Base-by-base conservation (phyloP, 1,140 invertebrate species). In the Drosophila lacertosa region DNA sequence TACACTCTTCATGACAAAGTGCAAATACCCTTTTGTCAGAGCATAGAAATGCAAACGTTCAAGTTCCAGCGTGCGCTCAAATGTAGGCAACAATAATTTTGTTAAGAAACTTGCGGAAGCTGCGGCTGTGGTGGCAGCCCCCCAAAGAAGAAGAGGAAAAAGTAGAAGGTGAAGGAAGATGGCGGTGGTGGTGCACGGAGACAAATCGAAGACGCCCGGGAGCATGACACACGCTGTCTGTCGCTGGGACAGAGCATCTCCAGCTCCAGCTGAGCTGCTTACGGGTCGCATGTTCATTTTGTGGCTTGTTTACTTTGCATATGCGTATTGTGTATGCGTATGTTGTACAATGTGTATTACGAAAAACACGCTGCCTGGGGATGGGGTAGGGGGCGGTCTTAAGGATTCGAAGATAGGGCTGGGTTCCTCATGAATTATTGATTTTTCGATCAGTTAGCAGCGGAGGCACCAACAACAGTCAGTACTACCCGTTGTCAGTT, bases 281-380 rank as follows among this genome's bases (percentile, higher is more conserved):
- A 57, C 29, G 47, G 53, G 50, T 45, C 22, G 54, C 77, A 74
- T 88, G 82, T 86, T 84, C 81, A 81, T 84, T 79, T 77, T 86
- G 81, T 63, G 81, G 81, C 82, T 81, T 88, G 65, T 81, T 86
- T 74, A 83, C 71, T 83, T 77, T 78, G 80, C 77, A 86, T 77
- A 86, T 80, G 68, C 80, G 74, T 74, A 51, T 65, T 65, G 45
- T 45, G 65, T 48, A 51, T 57, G 59, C 59, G 66, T 70, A 29
- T 65, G 45, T 70, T 58, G 39, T 54, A 66, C 60, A 54, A 32
- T 45, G 32, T 15, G 33, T 59, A 37, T 51, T 71, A 39, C 47
- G 40, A 22, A 39, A 59, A 59, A 35, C 16, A 65, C 18, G 33
- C 40, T 40, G 22, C 24, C 39, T 37, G 24, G 7, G 16, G 11